These are phyloP conservation scores for Catharus fuscescens DNA, from an alignment of 2,113 vertebrate genomes.

Conservation along the genomic window DNA sequence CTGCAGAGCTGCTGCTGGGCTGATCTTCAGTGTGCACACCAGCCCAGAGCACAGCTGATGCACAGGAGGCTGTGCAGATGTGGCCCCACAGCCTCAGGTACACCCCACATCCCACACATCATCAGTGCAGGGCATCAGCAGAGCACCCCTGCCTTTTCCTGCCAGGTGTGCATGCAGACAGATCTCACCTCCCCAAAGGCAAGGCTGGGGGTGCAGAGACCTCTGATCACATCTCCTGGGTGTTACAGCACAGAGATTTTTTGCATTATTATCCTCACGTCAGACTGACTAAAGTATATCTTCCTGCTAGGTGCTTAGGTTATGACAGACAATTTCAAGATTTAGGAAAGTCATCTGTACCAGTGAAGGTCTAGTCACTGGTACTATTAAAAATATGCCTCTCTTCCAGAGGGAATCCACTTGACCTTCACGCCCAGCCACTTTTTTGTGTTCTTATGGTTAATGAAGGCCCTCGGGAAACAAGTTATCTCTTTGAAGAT, in stretches of 20 bases:
- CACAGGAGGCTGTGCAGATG: fast-evolving
- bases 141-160: neutral
- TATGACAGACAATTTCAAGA: neutral
- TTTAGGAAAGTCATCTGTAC: neutral
- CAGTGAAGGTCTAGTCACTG: neutral
- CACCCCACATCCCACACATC: fast-evolving
- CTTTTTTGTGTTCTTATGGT: neutral
- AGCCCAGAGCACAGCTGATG: neutral
- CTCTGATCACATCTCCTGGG: neutral
- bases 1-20: neutral
- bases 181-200: neutral
- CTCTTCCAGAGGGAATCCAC: neutral
- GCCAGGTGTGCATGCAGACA: fast-evolving
- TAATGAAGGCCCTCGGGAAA: neutral
- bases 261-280: neutral
- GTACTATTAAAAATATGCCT: neutral
- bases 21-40: neutral
- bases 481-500: neutral
- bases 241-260: neutral
- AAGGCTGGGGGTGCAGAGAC: neutral
- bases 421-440: neutral
- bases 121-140: neutral
- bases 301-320: neutral
- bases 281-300: neutral
- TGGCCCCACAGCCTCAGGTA: neutral